These are phyloP conservation scores for Chrysopa pallens DNA, from an alignment of 1,140 invertebrate genomes.

Conservation along the genomic window DNA sequence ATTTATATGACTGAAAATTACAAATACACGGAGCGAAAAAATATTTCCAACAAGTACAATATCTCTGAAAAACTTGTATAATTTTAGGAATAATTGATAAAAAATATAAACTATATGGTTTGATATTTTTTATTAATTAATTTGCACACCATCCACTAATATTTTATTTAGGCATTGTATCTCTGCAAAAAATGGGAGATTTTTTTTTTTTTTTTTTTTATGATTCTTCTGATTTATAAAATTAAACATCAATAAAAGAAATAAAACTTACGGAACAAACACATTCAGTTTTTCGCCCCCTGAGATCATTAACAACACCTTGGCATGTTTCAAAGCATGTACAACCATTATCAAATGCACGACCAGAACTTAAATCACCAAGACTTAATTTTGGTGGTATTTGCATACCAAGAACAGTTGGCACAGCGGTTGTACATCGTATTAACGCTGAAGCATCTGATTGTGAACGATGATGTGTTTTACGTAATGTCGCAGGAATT, in stretches of 20 bases:
- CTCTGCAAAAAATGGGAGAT: too few relatives aligned
- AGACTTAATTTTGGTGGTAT: conserved; percentile 45
- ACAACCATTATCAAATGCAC: conserved; percentile 93
- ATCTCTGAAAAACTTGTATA: too few relatives aligned
- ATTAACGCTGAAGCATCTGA: conserved; percentile 59
- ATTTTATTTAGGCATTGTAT: too few relatives aligned
- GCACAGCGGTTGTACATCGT: conserved; percentile 6
- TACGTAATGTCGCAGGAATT: conserved; percentile 7
- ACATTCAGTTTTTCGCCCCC: conserved; percentile 52
- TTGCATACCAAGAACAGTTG: conserved; percentile 18
- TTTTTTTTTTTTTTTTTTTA: too few relatives aligned
- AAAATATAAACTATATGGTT: too few relatives aligned
- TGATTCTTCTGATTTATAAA: too few relatives aligned
- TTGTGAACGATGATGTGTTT: conserved; percentile 63
- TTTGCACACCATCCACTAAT: too few relatives aligned
- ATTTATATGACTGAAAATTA: too few relatives aligned
- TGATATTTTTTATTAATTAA: too few relatives aligned
- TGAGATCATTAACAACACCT: conserved; percentile 55
- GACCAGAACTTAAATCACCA: conserved; percentile 81
- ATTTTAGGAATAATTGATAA: too few relatives aligned
- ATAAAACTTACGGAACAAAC: conserved; percentile 44
- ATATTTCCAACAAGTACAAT: too few relatives aligned
- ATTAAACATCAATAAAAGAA: neutral
- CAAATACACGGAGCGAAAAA: too few relatives aligned
- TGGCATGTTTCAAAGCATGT: conserved; percentile 47